These are phyloP conservation scores for Polydesmus complanatus DNA, from an alignment of 2,888 invertebrate species.

Conservation along the genomic window DNA sequence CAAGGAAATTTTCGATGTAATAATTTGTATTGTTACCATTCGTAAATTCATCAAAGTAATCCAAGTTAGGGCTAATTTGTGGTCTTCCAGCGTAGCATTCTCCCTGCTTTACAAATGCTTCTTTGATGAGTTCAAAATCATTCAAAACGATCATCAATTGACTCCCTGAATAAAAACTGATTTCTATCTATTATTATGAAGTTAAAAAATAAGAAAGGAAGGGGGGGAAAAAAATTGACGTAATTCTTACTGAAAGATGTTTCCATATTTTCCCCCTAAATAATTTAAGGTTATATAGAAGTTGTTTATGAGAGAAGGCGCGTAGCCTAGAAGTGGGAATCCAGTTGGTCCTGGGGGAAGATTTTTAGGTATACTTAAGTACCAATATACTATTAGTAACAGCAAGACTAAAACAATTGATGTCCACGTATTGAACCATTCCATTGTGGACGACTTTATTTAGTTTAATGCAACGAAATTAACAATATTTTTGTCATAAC, in stretches of 20 bases:
- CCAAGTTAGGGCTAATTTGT: not conserved
- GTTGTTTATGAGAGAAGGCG: not conserved
- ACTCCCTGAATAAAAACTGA: not conserved
- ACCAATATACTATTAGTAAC: not conserved
- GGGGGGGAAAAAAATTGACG: not conserved
- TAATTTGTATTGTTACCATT: too few species aligned
- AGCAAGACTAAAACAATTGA: not conserved
- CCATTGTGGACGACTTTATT: too few species aligned
- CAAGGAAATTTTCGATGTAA: too few species aligned
- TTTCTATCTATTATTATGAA: not conserved
- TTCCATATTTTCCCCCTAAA: not conserved
- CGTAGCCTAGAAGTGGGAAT: not conserved
- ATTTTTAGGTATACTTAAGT: not conserved
- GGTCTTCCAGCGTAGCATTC: not conserved
- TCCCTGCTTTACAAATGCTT: not conserved
- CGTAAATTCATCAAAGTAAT: not conserved
- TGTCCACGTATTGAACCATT: too few species aligned
- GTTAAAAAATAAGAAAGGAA: too few species aligned
- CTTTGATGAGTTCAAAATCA: not conserved
- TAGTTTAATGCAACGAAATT: too few species aligned
- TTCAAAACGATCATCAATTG: not conserved
- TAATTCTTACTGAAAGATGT: not conserved
- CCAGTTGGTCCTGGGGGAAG: not conserved
- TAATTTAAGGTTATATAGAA: too few species aligned
- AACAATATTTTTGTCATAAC: too few species aligned